These are phyloP conservation scores for Cheilosia impressa DNA, from an alignment of 2,888 invertebrate species.

Conservation along the genomic window DNA sequence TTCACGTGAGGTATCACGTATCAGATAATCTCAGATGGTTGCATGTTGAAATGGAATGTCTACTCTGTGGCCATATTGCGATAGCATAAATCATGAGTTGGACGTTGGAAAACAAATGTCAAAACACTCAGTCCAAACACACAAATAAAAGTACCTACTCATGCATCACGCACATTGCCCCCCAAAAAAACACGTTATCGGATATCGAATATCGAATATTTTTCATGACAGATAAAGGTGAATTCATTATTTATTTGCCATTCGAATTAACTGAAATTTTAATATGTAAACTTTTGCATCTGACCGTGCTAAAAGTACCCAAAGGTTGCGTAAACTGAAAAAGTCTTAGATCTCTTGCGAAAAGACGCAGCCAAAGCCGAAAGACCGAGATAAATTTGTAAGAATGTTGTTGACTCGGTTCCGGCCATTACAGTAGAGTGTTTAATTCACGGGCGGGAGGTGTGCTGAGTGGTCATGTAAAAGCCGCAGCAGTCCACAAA, in stretches of 20 bases:
- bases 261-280: slow-evolving; percentile 14
- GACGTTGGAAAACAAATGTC: neutral
- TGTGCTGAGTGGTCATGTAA: too few species aligned
- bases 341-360: neutral
- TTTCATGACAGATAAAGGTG: slow-evolving; percentile 6
- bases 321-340: slow-evolving; percentile 7
- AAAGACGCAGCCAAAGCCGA: too few species aligned
- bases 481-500: too few species aligned
- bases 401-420: too few species aligned
- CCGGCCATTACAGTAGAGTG: too few species aligned
- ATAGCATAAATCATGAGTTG: slow-evolving; percentile 2
- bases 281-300: slow-evolving; percentile 9
- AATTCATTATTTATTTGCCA: slow-evolving; percentile 17
- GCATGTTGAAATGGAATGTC: neutral
- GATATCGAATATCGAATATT: neutral
- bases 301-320: neutral
- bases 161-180: neutral
- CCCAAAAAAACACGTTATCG: neutral
- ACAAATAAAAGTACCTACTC: neutral
- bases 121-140: neutral
- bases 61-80: neutral
- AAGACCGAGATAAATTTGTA: too few species aligned
- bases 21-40: neutral
- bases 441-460: too few species aligned
- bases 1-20: slow-evolving; percentile 5